These are phyloP conservation scores for Folsomia candida DNA, from an alignment of 2,888 invertebrate species.

Conservation along the genomic window DNA sequence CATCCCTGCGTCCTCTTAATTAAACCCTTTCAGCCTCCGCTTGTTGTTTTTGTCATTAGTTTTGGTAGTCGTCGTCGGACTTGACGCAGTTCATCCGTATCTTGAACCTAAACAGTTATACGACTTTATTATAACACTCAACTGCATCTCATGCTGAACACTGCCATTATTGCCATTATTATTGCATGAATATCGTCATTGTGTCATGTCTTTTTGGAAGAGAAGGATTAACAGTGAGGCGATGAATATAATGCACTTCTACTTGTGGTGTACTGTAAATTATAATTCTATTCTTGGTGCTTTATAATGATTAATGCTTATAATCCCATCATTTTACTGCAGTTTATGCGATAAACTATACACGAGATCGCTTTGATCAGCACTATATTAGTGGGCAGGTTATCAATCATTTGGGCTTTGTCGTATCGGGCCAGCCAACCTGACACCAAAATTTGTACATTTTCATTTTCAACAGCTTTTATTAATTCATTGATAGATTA, in stretches of 20 bases:
- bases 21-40: constrained; percentile 18
- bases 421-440: too few species aligned
- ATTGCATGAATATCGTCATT: not conserved
- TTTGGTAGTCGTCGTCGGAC: too few species aligned
- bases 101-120: constrained; percentile 3
- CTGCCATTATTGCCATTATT: too few species aligned
- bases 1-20: constrained; percentile 23
- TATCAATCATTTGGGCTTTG: not conserved
- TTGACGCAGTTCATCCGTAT: constrained; percentile 11
- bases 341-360: not conserved
- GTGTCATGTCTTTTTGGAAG: not conserved
- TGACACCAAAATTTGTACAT: too few species aligned
- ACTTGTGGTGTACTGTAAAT: too few species aligned
- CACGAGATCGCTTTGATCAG: too few species aligned
- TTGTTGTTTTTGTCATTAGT: constrained; percentile 16
- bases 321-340: not conserved
- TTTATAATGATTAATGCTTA: constrained; percentile 3
- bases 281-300: not conserved
- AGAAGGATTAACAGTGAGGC: not conserved
- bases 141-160: not conserved
- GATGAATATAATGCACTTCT: not conserved
- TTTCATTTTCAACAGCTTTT: too few species aligned
- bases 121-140: not conserved
- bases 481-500: too few species aligned
- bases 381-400: not conserved